phyloP scores from a whole-genome alignment of 2,888 invertebrate species.

The Lasioglossum villosulum region DNA sequence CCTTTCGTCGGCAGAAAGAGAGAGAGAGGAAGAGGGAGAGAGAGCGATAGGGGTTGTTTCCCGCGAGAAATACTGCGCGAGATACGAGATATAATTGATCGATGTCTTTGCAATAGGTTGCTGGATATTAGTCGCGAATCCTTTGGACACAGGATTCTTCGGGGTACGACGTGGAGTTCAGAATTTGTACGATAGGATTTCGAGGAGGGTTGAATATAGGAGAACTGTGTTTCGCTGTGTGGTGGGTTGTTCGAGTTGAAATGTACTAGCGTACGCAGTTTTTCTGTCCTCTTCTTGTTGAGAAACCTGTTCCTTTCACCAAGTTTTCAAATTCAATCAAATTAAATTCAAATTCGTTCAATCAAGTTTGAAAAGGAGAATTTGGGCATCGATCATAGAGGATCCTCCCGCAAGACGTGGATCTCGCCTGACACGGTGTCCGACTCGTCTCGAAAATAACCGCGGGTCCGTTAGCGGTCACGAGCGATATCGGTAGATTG shows the following conservation, averaged over 20 bases:
- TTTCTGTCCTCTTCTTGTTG: too few species aligned
- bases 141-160: background rate
- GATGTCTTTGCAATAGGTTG: background rate
- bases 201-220: background rate
- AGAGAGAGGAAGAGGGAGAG: background rate
- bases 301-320: too few species aligned
- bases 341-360: too few species aligned
- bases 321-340: too few species aligned
- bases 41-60: slow-evolving; percentile 1
- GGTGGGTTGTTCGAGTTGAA: too few species aligned
- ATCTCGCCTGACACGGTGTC: slow-evolving; percentile 45
- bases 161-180: background rate
- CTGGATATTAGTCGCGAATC: background rate
- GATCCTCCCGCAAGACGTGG: slow-evolving; percentile 18
- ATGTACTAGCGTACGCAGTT: too few species aligned
- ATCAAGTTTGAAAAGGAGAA: too few species aligned
- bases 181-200: background rate
- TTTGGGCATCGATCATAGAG: slow-evolving; percentile 51
- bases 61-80: background rate
- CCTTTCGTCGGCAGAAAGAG: slow-evolving; percentile 11
- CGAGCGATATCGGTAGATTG: slow-evolving; percentile 65
- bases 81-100: background rate
- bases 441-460: slow-evolving; percentile 34
- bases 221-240: too few species aligned
- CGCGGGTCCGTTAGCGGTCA: slow-evolving; percentile 63